Conservation (phyloP, 2,113 vertebrate genomes). For the Oncorhynchus nerka region DNA sequence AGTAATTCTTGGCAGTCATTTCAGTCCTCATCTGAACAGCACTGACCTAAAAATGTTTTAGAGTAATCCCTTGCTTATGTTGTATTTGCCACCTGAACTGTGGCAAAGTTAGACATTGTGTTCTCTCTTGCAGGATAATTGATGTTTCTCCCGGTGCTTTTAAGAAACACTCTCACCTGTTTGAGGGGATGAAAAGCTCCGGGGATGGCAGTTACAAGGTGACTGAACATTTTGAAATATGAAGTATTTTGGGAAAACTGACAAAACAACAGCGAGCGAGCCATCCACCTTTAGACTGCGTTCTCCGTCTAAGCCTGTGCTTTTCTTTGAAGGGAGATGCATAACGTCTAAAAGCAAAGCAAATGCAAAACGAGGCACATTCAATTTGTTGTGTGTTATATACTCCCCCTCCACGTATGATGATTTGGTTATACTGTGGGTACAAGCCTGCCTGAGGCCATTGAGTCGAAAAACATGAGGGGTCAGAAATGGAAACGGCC, state of each 20-base stretch:
- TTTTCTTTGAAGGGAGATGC: conserved; percentile 91
- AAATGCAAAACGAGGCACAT: conserved; percentile 82
- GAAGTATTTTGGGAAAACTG: conserved; percentile 70
- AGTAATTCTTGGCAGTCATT: background rate
- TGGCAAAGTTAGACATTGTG: background rate
- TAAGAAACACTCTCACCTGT: conserved; percentile 96
- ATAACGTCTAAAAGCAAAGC: conserved; percentile 85
- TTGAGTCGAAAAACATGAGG: conserved; percentile 90
- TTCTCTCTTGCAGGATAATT: conserved; percentile 84
- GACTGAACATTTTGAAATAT: conserved; percentile 87
- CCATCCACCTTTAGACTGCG: conserved; percentile 81
- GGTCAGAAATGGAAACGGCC: conserved; percentile 86
- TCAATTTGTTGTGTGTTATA: conserved; percentile 95
- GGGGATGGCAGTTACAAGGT: conserved; percentile 96
- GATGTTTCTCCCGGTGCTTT: conserved; percentile 99
- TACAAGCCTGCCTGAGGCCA: conserved; percentile 92
- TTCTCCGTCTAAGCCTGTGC: conserved; percentile 89
- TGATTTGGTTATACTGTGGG: conserved; percentile 96
- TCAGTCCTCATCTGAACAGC: no score
- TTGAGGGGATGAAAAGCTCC: conserved; percentile 92
- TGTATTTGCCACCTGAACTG: background rate
- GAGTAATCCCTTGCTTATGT: background rate
- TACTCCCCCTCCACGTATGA: conserved; percentile 87
- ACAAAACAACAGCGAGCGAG: conserved; percentile 50
- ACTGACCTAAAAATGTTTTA: no score